Conservation (phyloP, 35 echinoderm and acorn worm species). For the Lytechinus variegatus region DNA sequence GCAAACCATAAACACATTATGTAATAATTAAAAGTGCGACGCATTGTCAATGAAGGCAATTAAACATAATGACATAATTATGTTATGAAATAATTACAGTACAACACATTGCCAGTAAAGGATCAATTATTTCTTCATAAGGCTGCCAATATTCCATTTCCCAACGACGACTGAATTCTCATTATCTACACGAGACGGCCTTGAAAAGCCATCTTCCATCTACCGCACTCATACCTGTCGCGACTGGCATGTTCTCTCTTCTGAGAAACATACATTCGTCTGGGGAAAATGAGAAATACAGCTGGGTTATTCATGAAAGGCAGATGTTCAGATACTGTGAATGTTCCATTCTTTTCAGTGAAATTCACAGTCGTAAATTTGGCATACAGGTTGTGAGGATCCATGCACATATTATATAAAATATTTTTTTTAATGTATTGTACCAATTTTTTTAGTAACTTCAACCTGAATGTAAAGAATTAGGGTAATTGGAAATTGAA, state of each 20-base stretch:
- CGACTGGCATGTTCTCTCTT: background rate
- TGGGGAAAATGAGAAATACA: background rate
- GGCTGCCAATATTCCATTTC: background rate
- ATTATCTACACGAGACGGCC: background rate
- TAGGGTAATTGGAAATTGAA: background rate
- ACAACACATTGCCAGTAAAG: background rate
- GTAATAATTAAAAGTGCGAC: too few relatives aligned
- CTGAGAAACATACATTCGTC: background rate
- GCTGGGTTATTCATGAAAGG: background rate
- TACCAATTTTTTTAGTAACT: background rate
- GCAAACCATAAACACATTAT: too few relatives aligned
- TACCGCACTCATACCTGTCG: background rate
- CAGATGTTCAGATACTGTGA: background rate
- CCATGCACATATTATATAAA: background rate
- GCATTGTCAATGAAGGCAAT: too few relatives aligned
- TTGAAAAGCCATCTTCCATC: constrained; percentile 2
- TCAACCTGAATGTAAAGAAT: background rate
- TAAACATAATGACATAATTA: too few relatives aligned
- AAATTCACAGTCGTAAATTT: background rate
- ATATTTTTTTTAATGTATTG: background rate
- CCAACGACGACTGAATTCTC: background rate
- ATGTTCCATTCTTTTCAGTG: background rate
- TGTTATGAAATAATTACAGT: too few relatives aligned
- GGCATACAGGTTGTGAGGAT: background rate
- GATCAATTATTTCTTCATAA: background rate